phyloP scores from a whole-genome alignment of 1,140 invertebrate genomes.

The Nixonia krombeini region DNA sequence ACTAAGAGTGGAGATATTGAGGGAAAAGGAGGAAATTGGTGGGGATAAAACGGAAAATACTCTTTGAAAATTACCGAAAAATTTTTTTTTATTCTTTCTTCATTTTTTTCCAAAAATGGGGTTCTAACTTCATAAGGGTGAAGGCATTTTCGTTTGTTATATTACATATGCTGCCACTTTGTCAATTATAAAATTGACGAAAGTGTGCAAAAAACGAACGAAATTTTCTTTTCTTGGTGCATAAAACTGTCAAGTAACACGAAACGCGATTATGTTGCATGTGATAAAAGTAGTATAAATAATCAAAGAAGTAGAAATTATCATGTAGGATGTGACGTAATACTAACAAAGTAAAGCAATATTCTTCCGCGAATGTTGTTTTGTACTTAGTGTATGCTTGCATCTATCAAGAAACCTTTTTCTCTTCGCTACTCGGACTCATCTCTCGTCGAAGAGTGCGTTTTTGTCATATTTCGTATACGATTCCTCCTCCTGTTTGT shows the following conservation, averaged over 20 bases:
- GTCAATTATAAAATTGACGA: too few relatives aligned
- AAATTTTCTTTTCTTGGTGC: background rate
- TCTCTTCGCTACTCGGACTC: background rate
- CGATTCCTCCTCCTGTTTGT: too few relatives aligned
- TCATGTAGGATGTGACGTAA: slow-evolving; percentile 11
- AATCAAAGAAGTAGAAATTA: slow-evolving; percentile 26
- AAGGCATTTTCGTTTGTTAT: too few relatives aligned
- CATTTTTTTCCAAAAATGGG: too few relatives aligned
- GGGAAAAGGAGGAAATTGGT: too few relatives aligned
- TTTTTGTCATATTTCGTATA: background rate
- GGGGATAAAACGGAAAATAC: too few relatives aligned
- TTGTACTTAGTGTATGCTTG: slow-evolving; percentile 18
- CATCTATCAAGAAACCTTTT: slow-evolving; percentile 5
- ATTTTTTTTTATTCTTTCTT: too few relatives aligned
- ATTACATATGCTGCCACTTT: too few relatives aligned
- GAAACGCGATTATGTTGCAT: slow-evolving; percentile 33
- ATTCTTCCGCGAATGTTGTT: slow-evolving; percentile 21
- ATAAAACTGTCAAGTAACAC: background rate
- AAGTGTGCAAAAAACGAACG: background rate
- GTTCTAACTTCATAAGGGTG: too few relatives aligned
- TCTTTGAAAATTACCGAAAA: too few relatives aligned
- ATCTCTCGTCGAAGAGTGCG: slow-evolving; percentile 14
- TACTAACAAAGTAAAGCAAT: slow-evolving; percentile 42
- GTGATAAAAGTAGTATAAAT: slow-evolving; percentile 20
- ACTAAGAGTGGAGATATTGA: too few relatives aligned